Evolutionary conservation across 2,888 invertebrate genomes (phyloP), one percentile per base, ranked within the genome.

Genomic region (Drosophila mimetica): DNA sequence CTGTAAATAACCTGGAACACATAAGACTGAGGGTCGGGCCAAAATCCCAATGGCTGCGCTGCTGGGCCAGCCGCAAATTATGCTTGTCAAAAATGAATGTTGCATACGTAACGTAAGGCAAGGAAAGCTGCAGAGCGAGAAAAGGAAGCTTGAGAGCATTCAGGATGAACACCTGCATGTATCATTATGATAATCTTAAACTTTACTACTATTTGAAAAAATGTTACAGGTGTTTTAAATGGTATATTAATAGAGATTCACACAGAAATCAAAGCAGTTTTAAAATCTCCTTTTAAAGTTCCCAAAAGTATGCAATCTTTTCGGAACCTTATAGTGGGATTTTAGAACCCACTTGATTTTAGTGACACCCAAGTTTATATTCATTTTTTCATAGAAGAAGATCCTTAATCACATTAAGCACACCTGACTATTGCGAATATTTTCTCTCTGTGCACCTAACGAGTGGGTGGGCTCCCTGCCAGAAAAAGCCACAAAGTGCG

Each of bases 71-170:
- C 82, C 82, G 88, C 88, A 82, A 82, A 82, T 82, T 87, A 82
- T 82, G 88, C 82, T 79, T 82, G 82, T 82, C 88, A 87, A 82
- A 82, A 82, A 86, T 87, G 80, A 82, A 87, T 87, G 82, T 76
- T 85, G 86, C 86, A 82, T 82, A 71, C 82, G 77, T 82, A 87
- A 74, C 60, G 79, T 63, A 60, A 60, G 14, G 60, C 44, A 46
- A 61, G 37, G 30, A n/a, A 14, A 28, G 25, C 18, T 63, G 18
- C 63, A 61, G 63, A 8, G 48, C 25, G 42, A 65, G 47, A 66
- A 76, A 37, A 37, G 8, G 0, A 32, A 1, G 30, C 11, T 32
- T 30, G 9, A 34, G 5, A 1, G 34, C 34, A 34, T 34, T 34
- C 13, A 1, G 34, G 34, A 1, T 32, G 11, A 11, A 1, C 32